These are phyloP conservation scores for Chamaea fasciata DNA, from an alignment of 2,113 vertebrate genomes.

Conservation along the genomic window DNA sequence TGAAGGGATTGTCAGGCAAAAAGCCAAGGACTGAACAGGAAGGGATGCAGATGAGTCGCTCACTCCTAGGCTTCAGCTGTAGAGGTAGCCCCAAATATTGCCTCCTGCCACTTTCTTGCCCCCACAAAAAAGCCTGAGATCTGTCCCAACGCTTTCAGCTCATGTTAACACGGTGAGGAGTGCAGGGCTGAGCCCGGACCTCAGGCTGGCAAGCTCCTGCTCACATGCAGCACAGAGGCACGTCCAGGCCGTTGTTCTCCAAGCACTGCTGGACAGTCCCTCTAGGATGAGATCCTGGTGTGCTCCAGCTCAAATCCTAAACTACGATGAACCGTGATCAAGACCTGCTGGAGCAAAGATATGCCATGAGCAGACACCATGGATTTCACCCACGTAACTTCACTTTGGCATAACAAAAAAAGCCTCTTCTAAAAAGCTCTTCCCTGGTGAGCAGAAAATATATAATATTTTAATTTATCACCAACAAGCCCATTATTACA, in stretches of 20 bases:
- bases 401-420: not conserved
- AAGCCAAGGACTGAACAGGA: not conserved
- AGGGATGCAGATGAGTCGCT: not conserved
- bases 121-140: not conserved
- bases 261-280: not conserved
- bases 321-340: not conserved
- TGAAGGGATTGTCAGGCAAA: not conserved
- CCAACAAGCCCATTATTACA: not conserved
- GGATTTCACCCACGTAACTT: not conserved
- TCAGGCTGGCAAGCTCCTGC: not conserved
- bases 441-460: not conserved
- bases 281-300: not conserved
- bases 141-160: not conserved
- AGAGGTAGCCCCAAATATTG: not conserved
- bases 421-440: not conserved
- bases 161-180: not conserved
- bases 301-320: not conserved
- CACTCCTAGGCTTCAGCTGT: not conserved
- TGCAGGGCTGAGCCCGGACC: not conserved
- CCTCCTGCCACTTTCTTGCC: not conserved
- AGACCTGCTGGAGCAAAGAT: not conserved
- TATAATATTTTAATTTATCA: not conserved
- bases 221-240: not conserved
- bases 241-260: not conserved
- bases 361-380: not conserved